Base-by-base conservation (phyloP, 1,140 invertebrate genomes). In the Sminthurides bifidus region DNA sequence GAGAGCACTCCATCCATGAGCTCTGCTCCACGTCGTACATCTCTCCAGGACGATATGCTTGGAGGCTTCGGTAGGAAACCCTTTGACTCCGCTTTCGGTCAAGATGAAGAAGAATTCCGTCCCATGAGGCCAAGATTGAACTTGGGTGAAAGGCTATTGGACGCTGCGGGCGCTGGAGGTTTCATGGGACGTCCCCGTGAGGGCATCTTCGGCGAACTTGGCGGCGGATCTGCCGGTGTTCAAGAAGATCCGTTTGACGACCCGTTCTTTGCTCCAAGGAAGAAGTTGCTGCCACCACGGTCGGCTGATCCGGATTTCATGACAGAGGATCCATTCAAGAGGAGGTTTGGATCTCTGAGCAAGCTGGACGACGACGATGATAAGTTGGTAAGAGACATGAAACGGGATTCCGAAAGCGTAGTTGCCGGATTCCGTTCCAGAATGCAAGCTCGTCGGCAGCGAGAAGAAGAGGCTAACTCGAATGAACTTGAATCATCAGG, bases 311-410 rank as follows among this genome's bases (percentile, higher is more conserved):
- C 57, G 4, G 57, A 53, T 21, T 54, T 54, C n/a, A 30, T 45
- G 33, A 40, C 45, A 5, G 57, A 59, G 26, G 52, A 54, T 33
- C 52, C 57, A n/a, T 41, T 59, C 35, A 49, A 49, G 24, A 54
- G 51, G 17, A 1, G 45, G 31, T 2, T 33, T 21, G 12, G 35
- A 27, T 17, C 23, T 15, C 17, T 5, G 3, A 27, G 35, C 33
- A 15, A 30, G 2, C 19, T 15, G 10, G 30, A 33, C n/a, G 40
- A 27, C 5, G 30, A 33, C n/a, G 40, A 27, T 8, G 57, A 59
- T 53, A 45, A 54, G 19, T 24, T 52, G 24, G 6, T 45, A 15
- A 52, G 44, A 10, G 44, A 54, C 21, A 43, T 49, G 38, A 58
- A 46, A 24, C 45, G 30, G 14, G 56, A 58, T 26, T 19, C 41